phyloP scores from a whole-genome alignment of 2,113 vertebrate species.

The Oreotrochilus melanogaster region DNA sequence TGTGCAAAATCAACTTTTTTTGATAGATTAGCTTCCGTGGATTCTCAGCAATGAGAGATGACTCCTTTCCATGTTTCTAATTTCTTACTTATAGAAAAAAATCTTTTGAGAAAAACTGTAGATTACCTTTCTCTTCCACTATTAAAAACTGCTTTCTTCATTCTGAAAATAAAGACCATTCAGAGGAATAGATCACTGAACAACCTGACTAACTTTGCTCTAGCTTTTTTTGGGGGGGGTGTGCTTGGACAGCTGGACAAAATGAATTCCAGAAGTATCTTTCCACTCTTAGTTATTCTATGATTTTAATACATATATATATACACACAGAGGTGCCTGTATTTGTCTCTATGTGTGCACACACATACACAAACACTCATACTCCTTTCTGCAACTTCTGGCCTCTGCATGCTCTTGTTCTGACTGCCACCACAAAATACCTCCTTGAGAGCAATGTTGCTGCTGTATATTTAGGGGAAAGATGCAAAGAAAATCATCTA shows the following conservation, averaged over 20 bases:
- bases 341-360: not conserved
- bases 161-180: not conserved
- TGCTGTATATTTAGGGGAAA: not conserved
- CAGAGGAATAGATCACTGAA: not conserved
- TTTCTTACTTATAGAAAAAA: not conserved
- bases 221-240: not conserved
- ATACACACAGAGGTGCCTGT: accelerated
- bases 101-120: not conserved
- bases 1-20: not conserved
- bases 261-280: not conserved
- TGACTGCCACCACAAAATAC: not conserved
- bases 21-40: not conserved
- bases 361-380: not conserved
- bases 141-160: not conserved
- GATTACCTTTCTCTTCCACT: not conserved
- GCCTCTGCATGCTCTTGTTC: not conserved
- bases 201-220: not conserved
- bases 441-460: accelerated
- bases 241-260: not conserved
- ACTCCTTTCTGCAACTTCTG: not conserved
- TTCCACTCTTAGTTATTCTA: not conserved
- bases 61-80: not conserved
- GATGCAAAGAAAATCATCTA: not conserved
- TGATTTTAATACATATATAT: not conserved
- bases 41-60: not conserved